Base-by-base conservation (phyloP, 2,113 vertebrate species). In the Coptodon rendalli region DNA sequence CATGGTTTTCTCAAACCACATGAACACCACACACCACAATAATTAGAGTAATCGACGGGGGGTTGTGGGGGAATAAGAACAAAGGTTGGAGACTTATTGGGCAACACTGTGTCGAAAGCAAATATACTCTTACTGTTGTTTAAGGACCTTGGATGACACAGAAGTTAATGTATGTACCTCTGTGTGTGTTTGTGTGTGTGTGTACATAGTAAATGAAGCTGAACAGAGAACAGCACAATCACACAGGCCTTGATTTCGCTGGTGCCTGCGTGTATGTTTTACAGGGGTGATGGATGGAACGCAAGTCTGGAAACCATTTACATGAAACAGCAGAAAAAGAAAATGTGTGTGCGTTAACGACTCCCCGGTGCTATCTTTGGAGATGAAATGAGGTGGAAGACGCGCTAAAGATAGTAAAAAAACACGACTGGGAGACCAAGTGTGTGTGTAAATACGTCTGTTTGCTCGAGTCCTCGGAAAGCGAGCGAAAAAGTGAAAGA, bases 241-340 rank as follows among this genome's bases (percentile, higher is more conserved):
- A 63, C 59, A 81, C 31, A 48, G 53, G 29, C 19, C 81, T 81
- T 43, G 83, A 90, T 85, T 89, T 88, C 11, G 79, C 38, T 19
- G 10, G 82, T 82, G 59, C 36, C 16, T 80, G 71, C 59, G 52
- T 59, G 66, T 81, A 80, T 68, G 34, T 86, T 61, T 36, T 52
- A 40, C 31, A 68, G 27, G 78, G 57, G 40, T 82, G 91, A 90
- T 83, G 85, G 10, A 88, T 78, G 29, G 82, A 89, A 40, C 73
- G 7, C 7, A 86, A 81, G 86, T 93, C 90, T 95, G 90, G 89
- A 93, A 91, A 89, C 85, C 82, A 94, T 94, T 93, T 89, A 34
- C 86, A 91, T 93, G 61, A 92, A 92, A 89, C 57, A 90, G 89
- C 87, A 94, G 82, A 92, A 92, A 68, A 87, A 87, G 76, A 87